Conservation (phyloP, 1,140 invertebrate species). For the Sinonovacula constricta region DNA sequence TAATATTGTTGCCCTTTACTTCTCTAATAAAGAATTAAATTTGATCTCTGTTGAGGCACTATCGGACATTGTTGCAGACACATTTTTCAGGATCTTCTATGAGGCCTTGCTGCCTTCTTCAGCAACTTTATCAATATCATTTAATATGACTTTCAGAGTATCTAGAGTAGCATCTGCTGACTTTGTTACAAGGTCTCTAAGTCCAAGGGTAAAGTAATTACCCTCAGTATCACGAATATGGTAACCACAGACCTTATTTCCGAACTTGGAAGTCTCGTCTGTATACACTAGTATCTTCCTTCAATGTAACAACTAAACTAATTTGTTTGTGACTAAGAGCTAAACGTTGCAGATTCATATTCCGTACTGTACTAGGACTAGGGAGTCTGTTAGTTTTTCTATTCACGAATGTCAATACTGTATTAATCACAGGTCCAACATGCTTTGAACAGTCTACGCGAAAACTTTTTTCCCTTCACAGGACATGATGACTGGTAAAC, state of each 20-base stretch:
- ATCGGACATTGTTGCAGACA: no score
- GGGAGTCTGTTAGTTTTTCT: constrained; percentile 9
- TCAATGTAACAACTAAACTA: background rate
- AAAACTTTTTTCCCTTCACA: no score
- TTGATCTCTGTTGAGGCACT: constrained; percentile 18
- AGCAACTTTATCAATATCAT: constrained; percentile 14
- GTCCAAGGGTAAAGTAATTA: constrained; percentile 13
- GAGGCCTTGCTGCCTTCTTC: background rate
- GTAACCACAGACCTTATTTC: constrained; percentile 21
- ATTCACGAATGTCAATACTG: constrained; percentile 5
- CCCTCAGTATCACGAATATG: constrained; percentile 8
- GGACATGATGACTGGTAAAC: no score
- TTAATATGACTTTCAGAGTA: constrained; percentile 17
- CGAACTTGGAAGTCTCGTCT: constrained; percentile 22
- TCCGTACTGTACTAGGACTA: background rate
- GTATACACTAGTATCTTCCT: background rate
- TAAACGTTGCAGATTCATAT: constrained; percentile 26
- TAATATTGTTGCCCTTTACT: constrained; percentile 5
- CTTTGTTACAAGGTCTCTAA: constrained; percentile 19
- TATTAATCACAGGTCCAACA: constrained; percentile 10
- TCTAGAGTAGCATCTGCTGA: constrained; percentile 16
- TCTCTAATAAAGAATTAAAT: constrained; percentile 19
- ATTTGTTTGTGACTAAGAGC: background rate
- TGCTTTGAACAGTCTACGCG: no score
- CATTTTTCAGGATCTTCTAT: constrained; percentile 21